phyloP scores from a whole-genome alignment of 2,113 vertebrate genomes.

The Triplophysa rosa region DNA sequence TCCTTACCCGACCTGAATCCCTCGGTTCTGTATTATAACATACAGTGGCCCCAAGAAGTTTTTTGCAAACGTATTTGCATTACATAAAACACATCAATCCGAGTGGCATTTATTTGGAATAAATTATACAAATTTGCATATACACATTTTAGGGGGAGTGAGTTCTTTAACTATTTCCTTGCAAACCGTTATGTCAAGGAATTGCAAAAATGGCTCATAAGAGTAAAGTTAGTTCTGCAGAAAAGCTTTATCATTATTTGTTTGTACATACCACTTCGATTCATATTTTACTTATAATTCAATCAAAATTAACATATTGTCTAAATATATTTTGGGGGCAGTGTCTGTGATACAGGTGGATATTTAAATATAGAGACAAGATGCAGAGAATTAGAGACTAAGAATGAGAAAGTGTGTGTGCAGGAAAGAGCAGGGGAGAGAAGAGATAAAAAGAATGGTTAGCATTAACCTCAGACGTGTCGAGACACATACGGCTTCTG shows the following conservation, averaged over 20 bases:
- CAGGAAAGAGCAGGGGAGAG: slow-evolving; percentile 34
- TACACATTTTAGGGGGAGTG: too few relatives aligned
- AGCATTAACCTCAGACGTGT: slow-evolving; percentile 63
- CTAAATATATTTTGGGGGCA: neutral
- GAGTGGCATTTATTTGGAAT: neutral
- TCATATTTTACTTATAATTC: too few relatives aligned
- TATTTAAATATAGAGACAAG: slow-evolving; percentile 22
- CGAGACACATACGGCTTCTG: slow-evolving; percentile 65
- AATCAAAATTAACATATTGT: too few relatives aligned
- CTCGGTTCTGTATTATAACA: slow-evolving; percentile 34
- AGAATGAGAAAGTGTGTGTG: slow-evolving; percentile 15
- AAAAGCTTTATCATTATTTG: too few relatives aligned
- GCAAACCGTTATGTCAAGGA: too few relatives aligned
- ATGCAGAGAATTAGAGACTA: slow-evolving; percentile 17
- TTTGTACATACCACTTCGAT: too few relatives aligned
- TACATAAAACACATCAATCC: neutral
- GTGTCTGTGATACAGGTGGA: neutral
- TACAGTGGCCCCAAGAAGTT: neutral
- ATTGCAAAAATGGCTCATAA: too few relatives aligned
- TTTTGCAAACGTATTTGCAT: neutral
- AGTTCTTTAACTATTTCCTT: too few relatives aligned
- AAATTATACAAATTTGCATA: neutral
- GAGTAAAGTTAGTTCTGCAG: too few relatives aligned
- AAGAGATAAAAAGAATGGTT: slow-evolving; percentile 44
- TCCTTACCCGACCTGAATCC: slow-evolving; percentile 70